A percentile compares a stretch with the other conserved stretches of the same genome.
phyloP scores from a whole-genome alignment of 2,888 invertebrate species.

The Erebia palarica region DNA sequence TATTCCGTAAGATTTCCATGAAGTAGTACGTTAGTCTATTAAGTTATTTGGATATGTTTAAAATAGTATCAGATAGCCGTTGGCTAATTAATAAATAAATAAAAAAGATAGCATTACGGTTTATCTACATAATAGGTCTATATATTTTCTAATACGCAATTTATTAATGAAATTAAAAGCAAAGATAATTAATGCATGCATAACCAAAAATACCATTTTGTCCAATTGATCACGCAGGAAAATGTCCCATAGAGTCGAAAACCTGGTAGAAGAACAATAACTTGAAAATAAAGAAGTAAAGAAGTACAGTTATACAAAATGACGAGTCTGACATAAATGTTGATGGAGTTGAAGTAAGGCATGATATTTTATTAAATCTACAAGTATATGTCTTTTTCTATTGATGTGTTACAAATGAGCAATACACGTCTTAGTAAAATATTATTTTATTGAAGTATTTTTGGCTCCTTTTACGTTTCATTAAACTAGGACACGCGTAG shows the following conservation, averaged over 20 bases:
- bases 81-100: neutral
- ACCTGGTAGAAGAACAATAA: constrained; percentile 38
- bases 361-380: neutral
- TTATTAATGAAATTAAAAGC: neutral
- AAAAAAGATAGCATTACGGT: neutral
- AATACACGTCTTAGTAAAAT: neutral
- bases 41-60: neutral
- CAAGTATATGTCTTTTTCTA: neutral
- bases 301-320: neutral
- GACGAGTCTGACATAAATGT: neutral
- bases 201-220: constrained; percentile 40
- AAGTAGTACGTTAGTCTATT: neutral
- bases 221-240: constrained; percentile 41
- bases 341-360: neutral
- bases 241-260: constrained; percentile 39
- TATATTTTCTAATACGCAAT: neutral
- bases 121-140: neutral
- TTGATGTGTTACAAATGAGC: neutral
- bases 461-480: neutral
- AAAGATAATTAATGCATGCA: constrained; percentile 23
- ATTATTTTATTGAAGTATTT: neutral
- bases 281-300: constrained; percentile 26
- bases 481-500: neutral
- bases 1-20: neutral
- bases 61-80: neutral